These are phyloP conservation scores for Agrotis segetum DNA, from an alignment of 2,888 invertebrate species.

Conservation along the genomic window DNA sequence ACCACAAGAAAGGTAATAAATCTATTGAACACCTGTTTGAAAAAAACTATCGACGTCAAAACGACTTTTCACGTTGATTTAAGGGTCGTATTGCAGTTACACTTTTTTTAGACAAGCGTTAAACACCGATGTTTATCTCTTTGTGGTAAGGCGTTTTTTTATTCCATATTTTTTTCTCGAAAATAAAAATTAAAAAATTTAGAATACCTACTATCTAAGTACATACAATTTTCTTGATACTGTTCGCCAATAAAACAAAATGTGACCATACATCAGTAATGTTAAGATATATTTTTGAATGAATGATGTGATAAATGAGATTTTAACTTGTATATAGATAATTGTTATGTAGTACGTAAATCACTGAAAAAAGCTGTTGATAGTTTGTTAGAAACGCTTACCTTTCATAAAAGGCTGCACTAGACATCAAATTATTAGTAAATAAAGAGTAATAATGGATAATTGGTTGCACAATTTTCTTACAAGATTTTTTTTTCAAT, in stretches of 20 bases:
- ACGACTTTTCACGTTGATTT: too few species aligned
- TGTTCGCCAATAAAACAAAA: constrained; percentile 49
- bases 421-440: constrained; percentile 41
- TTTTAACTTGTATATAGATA: constrained; percentile 83
- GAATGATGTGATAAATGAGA: constrained; percentile 88
- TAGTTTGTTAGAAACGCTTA: constrained; percentile 65
- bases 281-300: constrained; percentile 84
- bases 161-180: too few species aligned
- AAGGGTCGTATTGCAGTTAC: too few species aligned
- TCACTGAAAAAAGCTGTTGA: constrained; percentile 69
- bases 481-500: not conserved
- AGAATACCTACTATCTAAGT: not conserved
- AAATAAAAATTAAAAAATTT: too few species aligned
- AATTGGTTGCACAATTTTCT: constrained; percentile 41
- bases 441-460: constrained; percentile 9
- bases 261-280: constrained; percentile 67
- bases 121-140: too few species aligned
- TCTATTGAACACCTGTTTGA: too few species aligned
- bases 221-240: constrained; percentile 16
- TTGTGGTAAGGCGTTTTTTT: too few species aligned
- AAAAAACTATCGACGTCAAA: too few species aligned
- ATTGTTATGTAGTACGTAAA: constrained; percentile 84
- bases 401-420: constrained; percentile 57
- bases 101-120: too few species aligned
- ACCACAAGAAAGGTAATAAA: too few species aligned